Evolutionary conservation across 2,888 invertebrate genomes (phyloP).

Genomic region (Rhagophthalmus giganteus): DNA sequence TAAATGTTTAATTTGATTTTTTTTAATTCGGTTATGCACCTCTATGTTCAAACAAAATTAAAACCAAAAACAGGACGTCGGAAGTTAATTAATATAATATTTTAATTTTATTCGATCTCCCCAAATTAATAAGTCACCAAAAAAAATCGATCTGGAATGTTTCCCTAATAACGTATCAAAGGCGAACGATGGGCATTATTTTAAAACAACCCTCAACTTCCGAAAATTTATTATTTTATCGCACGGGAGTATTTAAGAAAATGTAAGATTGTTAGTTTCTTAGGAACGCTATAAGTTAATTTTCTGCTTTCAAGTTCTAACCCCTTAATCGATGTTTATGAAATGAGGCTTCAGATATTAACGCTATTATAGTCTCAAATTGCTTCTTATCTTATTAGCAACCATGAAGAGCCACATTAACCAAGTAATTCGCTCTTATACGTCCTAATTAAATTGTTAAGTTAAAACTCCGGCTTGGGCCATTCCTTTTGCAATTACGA

Average conservation of each 20-base stretch:
- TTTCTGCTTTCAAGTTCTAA: constrained; percentile 32
- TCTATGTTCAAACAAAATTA: no score
- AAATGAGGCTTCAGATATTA: constrained; percentile 54
- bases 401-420: constrained; percentile 55
- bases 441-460: constrained; percentile 51
- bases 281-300: constrained; percentile 16
- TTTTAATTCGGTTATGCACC: no score
- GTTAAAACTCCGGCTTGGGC: constrained; percentile 40
- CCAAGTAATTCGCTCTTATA: constrained; percentile 52
- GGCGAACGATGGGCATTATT: no score
- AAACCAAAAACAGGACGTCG: no score
- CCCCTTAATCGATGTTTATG: constrained; percentile 57
- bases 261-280: constrained; percentile 9
- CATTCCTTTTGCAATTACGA: constrained; percentile 22
- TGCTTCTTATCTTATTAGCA: constrained; percentile 55
- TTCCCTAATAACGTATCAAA: no score
- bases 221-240: no score
- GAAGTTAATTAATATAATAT: no score
- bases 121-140: no score
- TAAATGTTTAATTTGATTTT: no score
- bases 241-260: neutral
- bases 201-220: no score
- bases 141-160: no score
- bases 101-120: no score
- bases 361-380: constrained; percentile 55